phyloP scores from a whole-genome alignment of 2,888 invertebrate genomes.

The Lithophane socia region DNA sequence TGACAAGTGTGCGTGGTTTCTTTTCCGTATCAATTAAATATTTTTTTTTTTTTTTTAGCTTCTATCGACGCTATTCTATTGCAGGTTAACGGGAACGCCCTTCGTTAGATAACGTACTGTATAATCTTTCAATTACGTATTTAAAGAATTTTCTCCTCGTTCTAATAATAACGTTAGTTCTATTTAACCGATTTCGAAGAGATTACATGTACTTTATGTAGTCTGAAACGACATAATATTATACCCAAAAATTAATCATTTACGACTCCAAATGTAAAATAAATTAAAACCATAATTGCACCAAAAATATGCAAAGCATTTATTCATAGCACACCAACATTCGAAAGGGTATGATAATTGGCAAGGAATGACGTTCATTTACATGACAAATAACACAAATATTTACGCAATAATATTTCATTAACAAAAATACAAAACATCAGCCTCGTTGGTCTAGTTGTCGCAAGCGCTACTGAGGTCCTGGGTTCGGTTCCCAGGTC shows the following conservation, averaged over 20 bases:
- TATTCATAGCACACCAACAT: constrained; percentile 37
- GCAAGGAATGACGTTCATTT: constrained; percentile 46
- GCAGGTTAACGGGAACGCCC: no score
- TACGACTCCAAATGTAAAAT: constrained; percentile 21
- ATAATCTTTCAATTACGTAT: no score
- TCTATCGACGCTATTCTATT: no score
- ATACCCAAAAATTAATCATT: constrained; percentile 10
- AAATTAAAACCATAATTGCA: constrained; percentile 36
- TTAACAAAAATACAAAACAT: constrained; percentile 23
- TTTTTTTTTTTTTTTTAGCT: no score
- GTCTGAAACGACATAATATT: not conserved
- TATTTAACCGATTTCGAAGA: not conserved
- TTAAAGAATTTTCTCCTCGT: no score
- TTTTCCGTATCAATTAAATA: no score
- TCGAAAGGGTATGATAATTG: constrained; percentile 55
- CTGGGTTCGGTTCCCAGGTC: no score
- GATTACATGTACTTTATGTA: not conserved
- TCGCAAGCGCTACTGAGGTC: no score
- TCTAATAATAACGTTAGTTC: not conserved
- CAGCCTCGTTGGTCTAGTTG: not conserved
- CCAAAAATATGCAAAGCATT: constrained; percentile 46
- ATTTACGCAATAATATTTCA: constrained; percentile 48
- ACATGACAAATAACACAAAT: constrained; percentile 52
- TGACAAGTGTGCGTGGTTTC: no score
- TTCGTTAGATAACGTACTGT: no score